phyloP scores from a whole-genome alignment of 2,888 invertebrate genomes.

The Lissocephala sabroskyi region DNA sequence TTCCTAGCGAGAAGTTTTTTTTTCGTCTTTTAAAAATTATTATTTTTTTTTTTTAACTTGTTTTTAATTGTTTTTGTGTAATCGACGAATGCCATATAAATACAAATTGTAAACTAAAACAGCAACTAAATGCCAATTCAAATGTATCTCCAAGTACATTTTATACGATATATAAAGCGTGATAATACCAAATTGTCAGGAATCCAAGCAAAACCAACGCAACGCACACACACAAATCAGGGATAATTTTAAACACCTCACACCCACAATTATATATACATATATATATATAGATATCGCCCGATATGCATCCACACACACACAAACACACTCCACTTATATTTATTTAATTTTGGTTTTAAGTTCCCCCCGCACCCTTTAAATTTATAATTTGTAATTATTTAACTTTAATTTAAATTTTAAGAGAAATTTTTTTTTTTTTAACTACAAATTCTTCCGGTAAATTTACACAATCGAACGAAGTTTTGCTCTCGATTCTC shows the following conservation, averaged over 20 bases:
- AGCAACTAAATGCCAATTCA: constrained; percentile 46
- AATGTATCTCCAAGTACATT: constrained; percentile 14
- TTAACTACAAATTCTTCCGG: too few species aligned
- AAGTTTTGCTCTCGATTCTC: too few species aligned
- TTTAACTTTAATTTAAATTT: constrained; percentile 2
- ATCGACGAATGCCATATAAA: constrained; percentile 44
- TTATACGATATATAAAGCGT: constrained; percentile 25
- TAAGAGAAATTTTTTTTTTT: neutral
- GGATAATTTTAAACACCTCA: constrained; percentile 22
- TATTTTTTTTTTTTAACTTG: constrained; percentile 22
- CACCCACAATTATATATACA: constrained; percentile 11
- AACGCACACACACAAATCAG: constrained; percentile 38
- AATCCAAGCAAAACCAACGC: constrained; percentile 14
- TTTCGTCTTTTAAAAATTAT: constrained; percentile 16
- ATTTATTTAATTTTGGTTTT: constrained; percentile 14
- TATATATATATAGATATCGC: too few species aligned
- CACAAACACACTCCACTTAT: constrained; percentile 4
- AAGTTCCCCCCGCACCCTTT: too few species aligned
- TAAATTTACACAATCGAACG: too few species aligned
- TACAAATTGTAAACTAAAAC: constrained; percentile 29
- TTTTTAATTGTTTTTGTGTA: constrained; percentile 8
- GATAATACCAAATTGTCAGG: constrained; percentile 49
- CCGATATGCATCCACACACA: too few species aligned
- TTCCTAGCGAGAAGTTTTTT: constrained; percentile 8
- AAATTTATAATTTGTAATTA: constrained; percentile 20